phyloP scores from a whole-genome alignment of 1,140 invertebrate genomes.

The Calephelis virginiensis region DNA sequence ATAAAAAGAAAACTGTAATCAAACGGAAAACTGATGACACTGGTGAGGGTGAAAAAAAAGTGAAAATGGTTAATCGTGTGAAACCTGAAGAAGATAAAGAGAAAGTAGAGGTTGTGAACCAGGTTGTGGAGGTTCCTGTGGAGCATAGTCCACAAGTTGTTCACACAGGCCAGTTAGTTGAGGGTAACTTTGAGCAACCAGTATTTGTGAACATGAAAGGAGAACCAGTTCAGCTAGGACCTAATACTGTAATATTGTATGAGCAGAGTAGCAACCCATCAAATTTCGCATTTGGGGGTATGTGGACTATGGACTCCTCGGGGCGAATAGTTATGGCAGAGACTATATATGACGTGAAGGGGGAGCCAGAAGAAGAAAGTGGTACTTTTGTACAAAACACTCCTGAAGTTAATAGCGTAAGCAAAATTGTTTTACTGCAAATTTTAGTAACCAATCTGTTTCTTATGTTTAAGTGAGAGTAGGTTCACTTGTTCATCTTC shows the following conservation, averaged over 20 bases:
- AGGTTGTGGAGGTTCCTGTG: conserved; percentile 68
- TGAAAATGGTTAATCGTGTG: conserved; percentile 61
- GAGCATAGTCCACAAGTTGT: conserved; percentile 72
- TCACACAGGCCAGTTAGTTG: conserved; percentile 66
- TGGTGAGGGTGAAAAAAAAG: conserved; percentile 56
- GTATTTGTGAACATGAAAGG: conserved; percentile 73
- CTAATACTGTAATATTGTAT: conserved; percentile 74
- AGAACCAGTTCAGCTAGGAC: conserved; percentile 68
- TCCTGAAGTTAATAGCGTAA: conserved; percentile 63
- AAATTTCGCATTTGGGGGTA: conserved; percentile 71
- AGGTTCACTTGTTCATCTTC: too few species aligned
- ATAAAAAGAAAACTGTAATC: conserved; percentile 71
- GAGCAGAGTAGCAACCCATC: conserved; percentile 69
- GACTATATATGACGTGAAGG: conserved; percentile 75
- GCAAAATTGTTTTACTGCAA: conserved; percentile 27
- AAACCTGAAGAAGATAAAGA: conserved; percentile 62
- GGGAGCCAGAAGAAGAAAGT: conserved; percentile 65
- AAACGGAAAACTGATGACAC: conserved; percentile 73
- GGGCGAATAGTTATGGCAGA: conserved; percentile 74
- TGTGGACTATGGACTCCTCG: conserved; percentile 72
- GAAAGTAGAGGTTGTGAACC: conserved; percentile 63
- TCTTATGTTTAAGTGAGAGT: too few species aligned
- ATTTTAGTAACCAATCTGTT: too few species aligned
- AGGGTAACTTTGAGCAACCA: conserved; percentile 71
- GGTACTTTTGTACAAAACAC: conserved; percentile 60